Conservation (phyloP, 2,888 invertebrate genomes). For the Eupithecia subumbrata region DNA sequence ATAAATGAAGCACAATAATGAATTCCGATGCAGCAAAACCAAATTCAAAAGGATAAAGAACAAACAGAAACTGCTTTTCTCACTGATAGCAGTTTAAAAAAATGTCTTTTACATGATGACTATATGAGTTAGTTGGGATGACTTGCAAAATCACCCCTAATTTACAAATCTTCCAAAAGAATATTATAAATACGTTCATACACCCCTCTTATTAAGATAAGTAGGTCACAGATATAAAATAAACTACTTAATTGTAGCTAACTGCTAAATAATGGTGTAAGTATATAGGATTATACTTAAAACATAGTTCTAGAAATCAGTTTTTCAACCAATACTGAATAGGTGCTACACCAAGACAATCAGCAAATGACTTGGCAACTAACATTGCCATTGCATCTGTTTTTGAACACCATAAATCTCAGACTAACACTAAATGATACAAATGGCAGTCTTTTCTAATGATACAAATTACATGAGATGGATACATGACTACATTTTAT, state of each 20-base stretch:
- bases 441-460: slow-evolving; percentile 11
- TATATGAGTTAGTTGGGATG: slow-evolving; percentile 19
- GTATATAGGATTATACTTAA: slow-evolving; percentile 72
- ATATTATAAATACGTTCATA: slow-evolving; percentile 33
- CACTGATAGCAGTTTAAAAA: slow-evolving; percentile 26
- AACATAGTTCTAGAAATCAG: slow-evolving; percentile 69
- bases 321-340: slow-evolving; percentile 79
- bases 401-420: slow-evolving; percentile 16
- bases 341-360: slow-evolving; percentile 55
- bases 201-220: slow-evolving; percentile 39
- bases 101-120: slow-evolving; percentile 31
- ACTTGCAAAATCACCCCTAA: slow-evolving; percentile 35
- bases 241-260: slow-evolving; percentile 70
- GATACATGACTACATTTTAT: slow-evolving; percentile 22
- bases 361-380: slow-evolving; percentile 27
- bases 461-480: slow-evolving; percentile 19
- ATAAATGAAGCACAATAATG: background rate
- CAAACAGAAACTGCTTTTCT: slow-evolving; percentile 16
- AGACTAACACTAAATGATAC: slow-evolving; percentile 13
- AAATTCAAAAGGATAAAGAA: background rate
- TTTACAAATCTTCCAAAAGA: slow-evolving; percentile 43
- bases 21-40: background rate
- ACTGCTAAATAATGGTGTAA: slow-evolving; percentile 73
- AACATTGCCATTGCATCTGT: slow-evolving; percentile 16
- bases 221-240: slow-evolving; percentile 56